These are phyloP conservation scores for Lepus americanus DNA, from an alignment of 2,113 vertebrate species.

Conservation along the genomic window DNA sequence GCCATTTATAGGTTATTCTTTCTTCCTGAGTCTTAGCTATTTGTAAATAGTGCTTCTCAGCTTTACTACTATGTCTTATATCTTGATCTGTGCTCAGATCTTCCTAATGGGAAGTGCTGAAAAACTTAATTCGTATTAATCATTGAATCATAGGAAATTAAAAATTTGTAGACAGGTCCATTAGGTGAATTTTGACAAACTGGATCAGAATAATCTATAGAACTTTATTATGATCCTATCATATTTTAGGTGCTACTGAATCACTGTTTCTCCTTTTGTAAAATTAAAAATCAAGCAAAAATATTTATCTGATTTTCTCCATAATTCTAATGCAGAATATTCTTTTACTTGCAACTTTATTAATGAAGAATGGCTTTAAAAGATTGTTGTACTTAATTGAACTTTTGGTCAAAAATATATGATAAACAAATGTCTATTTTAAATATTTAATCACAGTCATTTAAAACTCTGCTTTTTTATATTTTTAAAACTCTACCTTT, in stretches of 20 bases:
- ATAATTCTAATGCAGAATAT: neutral
- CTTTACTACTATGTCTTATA: neutral
- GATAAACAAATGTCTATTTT: conserved; percentile 16
- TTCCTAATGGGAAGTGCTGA: neutral
- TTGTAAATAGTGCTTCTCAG: conserved; percentile 7
- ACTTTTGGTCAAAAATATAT: conserved; percentile 19
- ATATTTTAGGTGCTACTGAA: conserved; percentile 12
- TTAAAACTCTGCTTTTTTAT: conserved; percentile 13
- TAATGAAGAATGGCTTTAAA: conserved; percentile 35
- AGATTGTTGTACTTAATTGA: neutral
- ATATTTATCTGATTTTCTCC: neutral
- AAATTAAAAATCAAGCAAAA: conserved; percentile 59
- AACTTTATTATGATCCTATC: neutral
- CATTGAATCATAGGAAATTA: neutral
- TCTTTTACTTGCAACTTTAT: conserved; percentile 32
- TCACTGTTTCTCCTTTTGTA: conserved; percentile 26
- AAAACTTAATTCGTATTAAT: conserved; percentile 23
- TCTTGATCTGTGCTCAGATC: neutral
- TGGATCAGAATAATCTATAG: neutral
- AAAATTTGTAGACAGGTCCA: neutral
- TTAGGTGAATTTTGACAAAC: conserved; percentile 25
- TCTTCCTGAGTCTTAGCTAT: neutral
- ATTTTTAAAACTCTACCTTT: neutral
- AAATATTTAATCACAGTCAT: neutral
- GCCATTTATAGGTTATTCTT: conserved; percentile 9